These are phyloP conservation scores for Lithophane socia DNA, from an alignment of 2,888 invertebrate species.

Conservation along the genomic window DNA sequence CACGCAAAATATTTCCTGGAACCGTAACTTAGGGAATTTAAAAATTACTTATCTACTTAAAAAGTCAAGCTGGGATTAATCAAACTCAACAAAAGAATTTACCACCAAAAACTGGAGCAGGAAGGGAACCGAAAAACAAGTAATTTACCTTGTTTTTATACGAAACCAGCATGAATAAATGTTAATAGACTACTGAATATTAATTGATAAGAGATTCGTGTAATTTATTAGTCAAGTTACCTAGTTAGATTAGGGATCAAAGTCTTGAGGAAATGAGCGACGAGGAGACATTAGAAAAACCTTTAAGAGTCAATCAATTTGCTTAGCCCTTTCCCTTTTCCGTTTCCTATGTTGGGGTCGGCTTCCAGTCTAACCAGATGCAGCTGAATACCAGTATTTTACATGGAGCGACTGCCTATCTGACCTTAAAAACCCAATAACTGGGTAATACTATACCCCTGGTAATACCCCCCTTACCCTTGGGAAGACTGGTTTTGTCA, in stretches of 20 bases:
- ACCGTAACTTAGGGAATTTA: background rate
- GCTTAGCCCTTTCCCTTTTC: too few species aligned
- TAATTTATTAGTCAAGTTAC: slow-evolving; percentile 46
- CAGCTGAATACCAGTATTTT: too few species aligned
- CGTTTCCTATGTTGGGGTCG: too few species aligned
- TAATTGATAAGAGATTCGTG: slow-evolving; percentile 32
- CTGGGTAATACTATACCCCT: too few species aligned
- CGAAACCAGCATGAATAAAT: slow-evolving; percentile 41
- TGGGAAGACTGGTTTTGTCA: too few species aligned
- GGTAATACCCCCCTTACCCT: too few species aligned
- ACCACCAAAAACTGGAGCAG: slow-evolving; percentile 25
- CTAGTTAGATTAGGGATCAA: slow-evolving; percentile 20
- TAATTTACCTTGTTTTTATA: slow-evolving; percentile 33
- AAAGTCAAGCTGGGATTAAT: slow-evolving; percentile 31
- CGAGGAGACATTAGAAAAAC: background rate
- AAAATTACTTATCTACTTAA: slow-evolving; percentile 22
- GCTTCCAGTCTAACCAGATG: too few species aligned
- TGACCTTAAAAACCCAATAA: too few species aligned
- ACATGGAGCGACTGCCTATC: too few species aligned
- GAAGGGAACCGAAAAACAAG: slow-evolving; percentile 44
- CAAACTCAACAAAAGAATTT: slow-evolving; percentile 36
- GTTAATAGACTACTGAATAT: slow-evolving; percentile 54
- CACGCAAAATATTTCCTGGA: background rate
- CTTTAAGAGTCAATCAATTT: background rate
- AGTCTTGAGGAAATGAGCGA: slow-evolving; percentile 14